These are phyloP conservation scores for Drosophila rhopaloa DNA, from an alignment of 1,140 invertebrate genomes.

Conservation along the genomic window DNA sequence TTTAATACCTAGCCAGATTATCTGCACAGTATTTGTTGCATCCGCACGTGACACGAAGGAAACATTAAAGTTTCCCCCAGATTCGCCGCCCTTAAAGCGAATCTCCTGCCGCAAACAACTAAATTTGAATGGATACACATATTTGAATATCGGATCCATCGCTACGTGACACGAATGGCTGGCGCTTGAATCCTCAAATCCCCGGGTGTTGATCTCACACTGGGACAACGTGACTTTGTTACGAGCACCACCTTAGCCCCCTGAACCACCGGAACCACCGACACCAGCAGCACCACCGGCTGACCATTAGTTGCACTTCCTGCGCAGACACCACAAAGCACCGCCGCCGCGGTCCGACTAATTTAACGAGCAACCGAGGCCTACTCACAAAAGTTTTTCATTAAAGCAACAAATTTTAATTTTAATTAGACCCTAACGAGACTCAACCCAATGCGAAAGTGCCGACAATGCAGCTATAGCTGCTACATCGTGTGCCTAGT, in stretches of 20 bases:
- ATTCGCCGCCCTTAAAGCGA: background rate
- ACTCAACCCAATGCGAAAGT: constrained; percentile 26
- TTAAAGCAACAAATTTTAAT: constrained; percentile 79
- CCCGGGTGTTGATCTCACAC: constrained; percentile 62
- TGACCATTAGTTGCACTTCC: constrained; percentile 19
- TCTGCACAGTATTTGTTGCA: constrained; percentile 40
- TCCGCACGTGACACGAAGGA: constrained; percentile 38
- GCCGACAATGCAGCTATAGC: constrained; percentile 20
- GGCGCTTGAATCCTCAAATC: constrained; percentile 16
- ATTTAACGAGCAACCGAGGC: constrained; percentile 61
- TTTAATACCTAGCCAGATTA: constrained; percentile 45
- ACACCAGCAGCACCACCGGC: constrained; percentile 18
- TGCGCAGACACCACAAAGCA: constrained; percentile 14
- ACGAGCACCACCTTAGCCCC: constrained; percentile 23
- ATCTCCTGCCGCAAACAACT: constrained; percentile 1
- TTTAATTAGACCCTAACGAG: constrained; percentile 79
- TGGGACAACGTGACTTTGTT: constrained; percentile 63
- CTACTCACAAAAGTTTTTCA: constrained; percentile 67
- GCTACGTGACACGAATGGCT: constrained; percentile 53
- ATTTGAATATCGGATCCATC: constrained; percentile 43
- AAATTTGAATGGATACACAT: background rate
- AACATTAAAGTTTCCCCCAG: constrained; percentile 1
- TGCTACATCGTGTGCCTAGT: constrained; percentile 3
- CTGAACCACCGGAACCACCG: background rate
- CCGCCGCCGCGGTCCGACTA: constrained; percentile 29